Evolutionary conservation across 2,113 vertebrate genomes (phyloP), one percentile per base, ranked within the genome.

Genomic region (Cardinalis cardinalis): DNA sequence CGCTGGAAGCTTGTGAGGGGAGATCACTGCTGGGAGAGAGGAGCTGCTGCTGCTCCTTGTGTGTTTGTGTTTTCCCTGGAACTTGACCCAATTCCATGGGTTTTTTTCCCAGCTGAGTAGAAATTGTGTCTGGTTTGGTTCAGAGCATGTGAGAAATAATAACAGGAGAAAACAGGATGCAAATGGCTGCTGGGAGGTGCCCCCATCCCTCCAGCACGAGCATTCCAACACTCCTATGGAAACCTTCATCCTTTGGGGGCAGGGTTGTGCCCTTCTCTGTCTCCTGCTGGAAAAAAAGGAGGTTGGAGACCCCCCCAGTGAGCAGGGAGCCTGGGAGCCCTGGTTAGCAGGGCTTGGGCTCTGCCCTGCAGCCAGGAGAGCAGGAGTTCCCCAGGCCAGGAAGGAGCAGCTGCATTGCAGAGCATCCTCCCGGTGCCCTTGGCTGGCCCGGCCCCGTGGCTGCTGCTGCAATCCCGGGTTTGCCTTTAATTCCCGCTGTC

Each of bases 401-500:
- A 3, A 12, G 71, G 44, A 76, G 71, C 4, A 24, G 74, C 82
- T 14, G 63, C 86, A 18, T 3, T 49, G 77, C 38, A 2, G 65
- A 21, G 49, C 12, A 17, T 41, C 86, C 59, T 52, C 6, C 3
- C 0, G 1, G 3, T 17, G 88, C 85, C 90, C 77, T 74, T 3
- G 51, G 23, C 49, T 12, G 31, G 26, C 69, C 66, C 4, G 1
- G 58, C 17, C 75, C 90, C 15, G 32, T 29, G 68, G 59, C 81
- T 53, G 76, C 94, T 79, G 59, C 81, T 9, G 60, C 12, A 46
- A 13, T 58, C 15, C 34, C 2, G 58, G n/a, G 10, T 40, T 52
- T 20, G 24, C 60, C 65, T 65, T 83, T 52, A 31, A 74, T 87
- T 83, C 70, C n/a, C 6, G 25, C 79, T 85, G 92, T 55, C 90